Percentiles rank a stretch among this genome's conserved stretches.
Evolutionary conservation across 2,888 invertebrate species (phyloP).

Genomic region (Hirtodrosophila confusa): DNA sequence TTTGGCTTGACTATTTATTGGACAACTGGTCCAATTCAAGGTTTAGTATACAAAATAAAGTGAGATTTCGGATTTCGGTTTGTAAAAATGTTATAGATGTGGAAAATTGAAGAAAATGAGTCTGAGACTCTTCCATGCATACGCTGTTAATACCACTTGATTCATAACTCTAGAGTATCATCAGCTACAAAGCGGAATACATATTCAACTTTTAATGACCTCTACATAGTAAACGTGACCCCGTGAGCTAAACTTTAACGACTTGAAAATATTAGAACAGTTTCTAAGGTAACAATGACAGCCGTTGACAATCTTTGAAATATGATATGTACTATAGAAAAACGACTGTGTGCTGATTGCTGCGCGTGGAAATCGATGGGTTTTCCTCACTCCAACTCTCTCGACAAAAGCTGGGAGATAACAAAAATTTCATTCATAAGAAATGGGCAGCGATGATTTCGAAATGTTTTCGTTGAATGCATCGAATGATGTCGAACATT

Average conservation of each 20-base stretch:
- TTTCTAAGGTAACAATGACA: slow-evolving; percentile 58
- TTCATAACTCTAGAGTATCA: too few species aligned
- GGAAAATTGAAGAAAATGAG: too few species aligned
- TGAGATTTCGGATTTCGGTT: too few species aligned
- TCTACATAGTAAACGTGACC: slow-evolving; percentile 13
- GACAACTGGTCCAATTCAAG: too few species aligned
- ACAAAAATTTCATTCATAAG: slow-evolving; percentile 44
- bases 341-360: slow-evolving; percentile 42
- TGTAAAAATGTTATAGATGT: too few species aligned
- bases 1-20: too few species aligned
- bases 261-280: slow-evolving; percentile 65
- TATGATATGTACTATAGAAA: slow-evolving; percentile 56
- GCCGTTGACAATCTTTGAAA: slow-evolving; percentile 72
- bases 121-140: too few species aligned
- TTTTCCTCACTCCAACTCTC: slow-evolving; percentile 32
- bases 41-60: too few species aligned
- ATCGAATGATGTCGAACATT: slow-evolving; percentile 61
- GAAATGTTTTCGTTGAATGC: slow-evolving; percentile 69
- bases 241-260: slow-evolving; percentile 45
- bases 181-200: too few species aligned
- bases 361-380: slow-evolving; percentile 1
- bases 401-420: slow-evolving; percentile 30
- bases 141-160: too few species aligned
- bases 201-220: slow-evolving; percentile 22
- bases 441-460: slow-evolving; percentile 45